These are phyloP conservation scores for Notechis scutatus DNA, from an alignment of 2,113 vertebrate species.

Conservation along the genomic window DNA sequence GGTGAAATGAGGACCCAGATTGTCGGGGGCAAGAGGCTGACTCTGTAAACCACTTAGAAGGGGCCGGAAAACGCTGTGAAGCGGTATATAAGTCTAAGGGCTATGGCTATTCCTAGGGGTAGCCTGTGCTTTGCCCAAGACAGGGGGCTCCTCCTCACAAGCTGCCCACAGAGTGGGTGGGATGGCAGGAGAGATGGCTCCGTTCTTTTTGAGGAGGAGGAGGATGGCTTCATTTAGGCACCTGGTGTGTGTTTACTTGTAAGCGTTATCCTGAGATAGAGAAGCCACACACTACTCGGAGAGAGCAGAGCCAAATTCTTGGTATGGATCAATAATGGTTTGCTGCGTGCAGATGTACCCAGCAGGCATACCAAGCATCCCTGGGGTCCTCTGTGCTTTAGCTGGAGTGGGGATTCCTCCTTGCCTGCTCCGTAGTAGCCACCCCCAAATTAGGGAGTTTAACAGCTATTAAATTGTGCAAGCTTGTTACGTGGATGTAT, in stretches of 20 bases:
- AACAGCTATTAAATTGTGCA: not conserved
- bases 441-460: not conserved
- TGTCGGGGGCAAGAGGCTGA: too few species aligned
- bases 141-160: not conserved
- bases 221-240: not conserved
- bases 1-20: too few species aligned
- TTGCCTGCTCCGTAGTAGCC: not conserved
- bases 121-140: not conserved
- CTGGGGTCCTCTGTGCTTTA: not conserved
- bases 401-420: not conserved
- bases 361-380: not conserved
- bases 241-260: not conserved
- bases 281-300: not conserved
- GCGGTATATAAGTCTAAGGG: too few species aligned
- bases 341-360: not conserved
- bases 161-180: not conserved
- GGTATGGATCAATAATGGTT: not conserved
- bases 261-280: not conserved
- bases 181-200: not conserved
- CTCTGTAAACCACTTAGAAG: too few species aligned
- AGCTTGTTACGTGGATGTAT: not conserved
- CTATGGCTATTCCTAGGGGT: too few species aligned
- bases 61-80: too few species aligned
- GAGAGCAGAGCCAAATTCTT: not conserved
- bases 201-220: not conserved